phyloP scores from a whole-genome alignment of 2,888 invertebrate genomes.

The Pogonocherus hispidulus region DNA sequence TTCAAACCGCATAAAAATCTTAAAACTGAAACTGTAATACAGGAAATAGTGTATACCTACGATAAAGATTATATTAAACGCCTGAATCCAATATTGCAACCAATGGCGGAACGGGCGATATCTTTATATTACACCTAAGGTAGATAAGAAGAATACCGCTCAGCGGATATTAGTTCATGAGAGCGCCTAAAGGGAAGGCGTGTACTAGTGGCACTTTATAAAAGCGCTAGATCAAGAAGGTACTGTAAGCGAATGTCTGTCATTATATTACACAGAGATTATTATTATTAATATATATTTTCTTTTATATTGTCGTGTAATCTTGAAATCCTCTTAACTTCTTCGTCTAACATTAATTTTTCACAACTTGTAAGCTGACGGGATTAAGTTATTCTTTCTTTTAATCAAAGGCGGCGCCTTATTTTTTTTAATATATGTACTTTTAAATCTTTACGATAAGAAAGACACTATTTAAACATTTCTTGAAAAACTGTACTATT shows the following conservation, averaged over 20 bases:
- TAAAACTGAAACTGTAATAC: constrained; percentile 8
- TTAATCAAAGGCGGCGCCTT: no score
- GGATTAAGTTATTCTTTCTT: no score
- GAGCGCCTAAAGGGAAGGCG: constrained; percentile 45
- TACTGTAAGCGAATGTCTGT: constrained; percentile 30
- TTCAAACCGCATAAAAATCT: no score
- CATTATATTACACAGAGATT: neutral
- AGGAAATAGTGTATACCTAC: constrained; percentile 17
- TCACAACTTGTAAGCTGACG: no score
- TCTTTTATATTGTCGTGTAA: neutral
- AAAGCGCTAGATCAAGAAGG: constrained; percentile 30
- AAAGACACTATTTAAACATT: no score
- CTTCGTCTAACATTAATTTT: neutral
- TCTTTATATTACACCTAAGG: neutral
- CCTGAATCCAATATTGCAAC: neutral
- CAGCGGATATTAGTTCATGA: constrained; percentile 40
- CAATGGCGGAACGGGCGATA: constrained; percentile 21
- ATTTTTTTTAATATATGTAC: no score
- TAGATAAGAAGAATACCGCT: constrained; percentile 27
- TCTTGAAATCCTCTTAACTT: neutral
- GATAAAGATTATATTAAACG: constrained; percentile 15
- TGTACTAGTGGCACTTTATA: constrained; percentile 39
- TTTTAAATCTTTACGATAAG: no score
- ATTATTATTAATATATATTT: neutral
- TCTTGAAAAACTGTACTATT: no score